Conservation (phyloP, 2,888 invertebrate genomes). For the Machimus atricapillus region DNA sequence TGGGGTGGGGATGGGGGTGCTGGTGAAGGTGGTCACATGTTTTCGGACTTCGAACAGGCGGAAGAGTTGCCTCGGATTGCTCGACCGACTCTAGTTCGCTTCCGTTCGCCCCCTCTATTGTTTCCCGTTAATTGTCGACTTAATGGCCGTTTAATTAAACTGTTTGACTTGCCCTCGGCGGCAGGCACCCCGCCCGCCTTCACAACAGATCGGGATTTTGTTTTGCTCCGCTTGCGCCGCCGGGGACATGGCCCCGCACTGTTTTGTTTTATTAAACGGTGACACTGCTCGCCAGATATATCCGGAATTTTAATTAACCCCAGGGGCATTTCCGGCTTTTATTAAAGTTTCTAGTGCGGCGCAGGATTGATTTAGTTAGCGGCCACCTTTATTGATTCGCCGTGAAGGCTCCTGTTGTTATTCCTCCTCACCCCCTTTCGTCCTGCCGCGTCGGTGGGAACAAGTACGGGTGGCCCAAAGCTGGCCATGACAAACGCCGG, state of each 20-base stretch:
- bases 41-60: neutral
- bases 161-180: slow-evolving; percentile 53
- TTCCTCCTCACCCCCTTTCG: neutral
- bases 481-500: neutral
- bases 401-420: neutral
- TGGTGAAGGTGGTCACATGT: neutral
- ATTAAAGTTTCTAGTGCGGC: neutral
- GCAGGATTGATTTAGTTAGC: neutral
- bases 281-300: slow-evolving; percentile 11
- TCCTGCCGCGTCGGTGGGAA: neutral
- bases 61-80: neutral
- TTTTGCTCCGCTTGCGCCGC: neutral
- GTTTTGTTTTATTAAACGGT: slow-evolving; percentile 20
- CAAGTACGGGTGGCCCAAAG: neutral
- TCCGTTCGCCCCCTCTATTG: slow-evolving; percentile 35
- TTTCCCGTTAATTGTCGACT: slow-evolving; percentile 59
- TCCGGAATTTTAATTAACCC: slow-evolving; percentile 36
- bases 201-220: neutral
- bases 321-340: neutral
- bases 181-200: neutral
- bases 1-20: neutral
- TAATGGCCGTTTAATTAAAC: slow-evolving; percentile 61
- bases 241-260: neutral
- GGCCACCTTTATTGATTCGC: neutral
- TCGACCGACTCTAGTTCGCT: neutral